Percentiles rank a stretch among this genome's conserved stretches.
Evolutionary conservation across 2,888 invertebrate genomes (phyloP).

Genomic region (Nebria brevicollis): DNA sequence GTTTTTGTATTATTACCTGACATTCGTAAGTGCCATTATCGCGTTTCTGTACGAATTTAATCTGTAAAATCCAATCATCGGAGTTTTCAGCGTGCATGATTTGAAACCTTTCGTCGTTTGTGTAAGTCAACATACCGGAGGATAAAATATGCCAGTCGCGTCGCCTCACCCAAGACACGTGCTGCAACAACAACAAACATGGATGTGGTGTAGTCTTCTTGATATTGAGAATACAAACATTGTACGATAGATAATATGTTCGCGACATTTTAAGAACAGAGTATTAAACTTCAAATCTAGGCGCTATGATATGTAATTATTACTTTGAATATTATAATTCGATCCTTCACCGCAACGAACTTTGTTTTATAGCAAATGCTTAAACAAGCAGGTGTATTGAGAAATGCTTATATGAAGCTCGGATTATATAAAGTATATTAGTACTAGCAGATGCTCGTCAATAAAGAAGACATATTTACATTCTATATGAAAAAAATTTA

Average conservation of each 20-base stretch:
- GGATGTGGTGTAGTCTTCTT: neutral
- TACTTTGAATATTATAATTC: neutral
- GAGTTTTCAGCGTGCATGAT: conserved; percentile 85
- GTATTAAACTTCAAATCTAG: neutral
- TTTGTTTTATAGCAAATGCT: neutral
- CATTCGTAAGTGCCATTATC: conserved; percentile 95
- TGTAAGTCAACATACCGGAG: conserved; percentile 89
- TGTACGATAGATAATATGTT: neutral
- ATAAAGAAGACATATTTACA: too few species aligned
- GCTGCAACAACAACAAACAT: conserved; percentile 63
- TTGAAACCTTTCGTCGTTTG: conserved; percentile 87
- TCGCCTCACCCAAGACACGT: conserved; percentile 92
- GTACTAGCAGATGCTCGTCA: too few species aligned
- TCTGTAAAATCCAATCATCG: conserved; percentile 94
- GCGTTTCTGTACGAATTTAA: conserved; percentile 92
- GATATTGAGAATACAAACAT: neutral
- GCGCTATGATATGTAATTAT: neutral
- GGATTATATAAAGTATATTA: too few species aligned
- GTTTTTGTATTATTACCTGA: conserved; percentile 71
- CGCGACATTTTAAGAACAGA: neutral
- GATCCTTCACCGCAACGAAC: neutral
- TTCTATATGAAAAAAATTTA: too few species aligned
- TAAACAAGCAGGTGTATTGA: neutral
- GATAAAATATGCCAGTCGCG: conserved; percentile 95
- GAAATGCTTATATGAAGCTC: too few species aligned